Evolutionary conservation across 2,888 invertebrate genomes (phyloP).

Genomic region (Scaptomyza reducta): DNA sequence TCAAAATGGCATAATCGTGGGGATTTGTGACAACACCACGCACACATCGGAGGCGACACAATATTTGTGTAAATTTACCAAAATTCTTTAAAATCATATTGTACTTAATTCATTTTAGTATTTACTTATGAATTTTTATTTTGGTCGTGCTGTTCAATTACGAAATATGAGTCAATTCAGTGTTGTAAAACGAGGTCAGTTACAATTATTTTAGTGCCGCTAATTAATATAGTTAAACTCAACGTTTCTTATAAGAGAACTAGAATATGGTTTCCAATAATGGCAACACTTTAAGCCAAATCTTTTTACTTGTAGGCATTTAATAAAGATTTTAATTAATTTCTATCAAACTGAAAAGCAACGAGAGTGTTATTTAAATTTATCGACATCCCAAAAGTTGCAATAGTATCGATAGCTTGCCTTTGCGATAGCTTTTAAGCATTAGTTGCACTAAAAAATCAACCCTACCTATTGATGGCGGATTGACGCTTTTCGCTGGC

Average conservation of each 20-base stretch:
- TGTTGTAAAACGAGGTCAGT: slow-evolving; percentile 32
- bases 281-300: too few species aligned
- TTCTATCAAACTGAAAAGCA: neutral
- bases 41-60: slow-evolving; percentile 41
- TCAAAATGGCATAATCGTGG: slow-evolving; percentile 4
- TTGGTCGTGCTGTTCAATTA: slow-evolving; percentile 40
- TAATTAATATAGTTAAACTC: neutral
- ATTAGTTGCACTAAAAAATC: slow-evolving; percentile 30
- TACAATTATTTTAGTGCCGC: slow-evolving; percentile 3
- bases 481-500: slow-evolving; percentile 71
- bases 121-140: slow-evolving; percentile 19
- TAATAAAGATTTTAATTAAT: neutral
- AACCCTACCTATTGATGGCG: slow-evolving; percentile 71
- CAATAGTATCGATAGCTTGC: slow-evolving; percentile 14
- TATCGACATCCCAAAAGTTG: neutral
- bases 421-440: slow-evolving; percentile 23
- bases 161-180: slow-evolving; percentile 53
- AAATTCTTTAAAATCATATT: slow-evolving; percentile 64
- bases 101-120: slow-evolving; percentile 47
- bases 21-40: slow-evolving; percentile 12
- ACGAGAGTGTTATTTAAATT: too few species aligned
- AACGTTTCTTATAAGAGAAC: too few species aligned
- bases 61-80: slow-evolving; percentile 48
- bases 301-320: too few species aligned
- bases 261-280: too few species aligned